Conservation (phyloP, 1,140 invertebrate genomes). For the Eufriesea mexicana region DNA sequence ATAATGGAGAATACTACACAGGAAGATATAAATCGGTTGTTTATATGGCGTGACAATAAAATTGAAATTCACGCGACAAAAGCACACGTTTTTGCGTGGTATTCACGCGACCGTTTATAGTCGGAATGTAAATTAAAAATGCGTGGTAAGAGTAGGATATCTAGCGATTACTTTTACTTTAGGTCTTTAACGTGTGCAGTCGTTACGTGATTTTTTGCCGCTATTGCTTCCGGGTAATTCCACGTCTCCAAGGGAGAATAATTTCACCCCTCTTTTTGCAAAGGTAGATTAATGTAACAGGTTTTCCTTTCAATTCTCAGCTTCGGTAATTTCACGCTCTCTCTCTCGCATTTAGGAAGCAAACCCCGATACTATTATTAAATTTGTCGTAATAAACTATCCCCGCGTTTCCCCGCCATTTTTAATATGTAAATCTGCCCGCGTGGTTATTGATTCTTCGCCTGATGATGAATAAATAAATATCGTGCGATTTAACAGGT, state of each 20-base stretch:
- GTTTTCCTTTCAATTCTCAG: constrained; percentile 19
- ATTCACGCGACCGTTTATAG: too few species aligned
- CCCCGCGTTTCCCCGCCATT: background rate
- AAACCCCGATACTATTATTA: background rate
- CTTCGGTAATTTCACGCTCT: background rate
- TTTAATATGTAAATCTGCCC: too few species aligned
- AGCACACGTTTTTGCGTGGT: too few species aligned
- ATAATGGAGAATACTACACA: too few species aligned
- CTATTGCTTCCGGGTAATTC: background rate
- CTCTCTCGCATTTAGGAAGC: background rate
- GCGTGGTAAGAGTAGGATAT: background rate
- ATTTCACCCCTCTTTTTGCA: background rate
- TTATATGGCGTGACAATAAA: too few species aligned
- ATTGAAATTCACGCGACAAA: too few species aligned
- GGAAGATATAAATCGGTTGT: too few species aligned
- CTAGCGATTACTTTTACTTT: background rate
- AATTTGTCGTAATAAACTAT: background rate
- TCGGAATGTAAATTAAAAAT: background rate
- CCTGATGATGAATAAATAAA: too few species aligned
- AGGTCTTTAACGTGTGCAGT: background rate
- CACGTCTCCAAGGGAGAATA: background rate
- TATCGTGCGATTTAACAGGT: too few species aligned
- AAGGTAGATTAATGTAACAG: constrained; percentile 1
- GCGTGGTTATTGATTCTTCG: too few species aligned
- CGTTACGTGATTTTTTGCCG: background rate